Base-by-base conservation (phyloP, 2,888 invertebrate genomes). In the Zootermopsis nevadensis region DNA sequence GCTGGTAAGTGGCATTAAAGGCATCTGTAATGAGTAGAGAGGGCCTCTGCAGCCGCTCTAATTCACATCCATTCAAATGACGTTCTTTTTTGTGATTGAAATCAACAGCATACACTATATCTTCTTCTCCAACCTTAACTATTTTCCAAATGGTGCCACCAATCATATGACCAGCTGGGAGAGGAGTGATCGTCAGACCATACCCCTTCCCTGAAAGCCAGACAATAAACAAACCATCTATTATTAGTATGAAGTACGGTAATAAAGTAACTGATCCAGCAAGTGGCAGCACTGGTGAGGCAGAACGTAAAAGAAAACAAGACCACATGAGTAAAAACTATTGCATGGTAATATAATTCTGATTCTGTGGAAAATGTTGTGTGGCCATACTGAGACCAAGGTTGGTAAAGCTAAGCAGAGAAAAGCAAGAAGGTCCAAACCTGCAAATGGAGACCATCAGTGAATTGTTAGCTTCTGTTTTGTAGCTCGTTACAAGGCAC, bases 141-240 rank as follows among this genome's bases (percentile, higher is more conserved):
- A 99, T 99, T 88, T 98, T 97, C 99, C 99, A 99, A 80, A 99
- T 96, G 0, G 99, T 98, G 27, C 99, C 99, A 2, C 99, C 99
- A 77, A 99, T 96, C 93, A 99, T 98, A 89, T 99, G 99, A 0
- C 99, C 97, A 1, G 99, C 99, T 12, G 98, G 97, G 31, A 99
- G 90, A 0, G 99, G 99, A 0, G 98, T 99, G 77, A 97, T 95
- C 22, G 98, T 96, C 38, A 99, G 93, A 0, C 99, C 99, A 88
- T 98, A 95, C 0, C 99, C 99, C 91, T 98, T 98, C 1, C 97
- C 96, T 95, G 87, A 55, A 89, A 88, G 60, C 60, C 35, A 74
- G 33, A n/a, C 33, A 19, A 27, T 19, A 48, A 4, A 48, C 3
- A 74, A 24, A 15, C 2, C 1, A 67, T 27, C 10, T 31, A 19